Conservation (phyloP, 2,797 vertebrate species). For the Aeoliscus strigatus region DNA sequence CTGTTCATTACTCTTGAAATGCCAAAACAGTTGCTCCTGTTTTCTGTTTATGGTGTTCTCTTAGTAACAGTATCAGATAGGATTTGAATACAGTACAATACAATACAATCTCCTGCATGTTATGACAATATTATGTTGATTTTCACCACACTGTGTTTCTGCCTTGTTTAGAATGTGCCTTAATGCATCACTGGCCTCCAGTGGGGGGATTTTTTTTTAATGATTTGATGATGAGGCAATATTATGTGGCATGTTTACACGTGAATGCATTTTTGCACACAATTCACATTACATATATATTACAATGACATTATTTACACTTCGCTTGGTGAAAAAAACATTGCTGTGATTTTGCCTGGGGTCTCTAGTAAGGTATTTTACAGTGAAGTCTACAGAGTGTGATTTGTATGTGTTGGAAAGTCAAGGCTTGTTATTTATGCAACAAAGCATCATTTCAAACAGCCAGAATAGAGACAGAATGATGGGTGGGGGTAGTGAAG, state of each 20-base stretch:
- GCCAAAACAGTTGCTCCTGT: no score
- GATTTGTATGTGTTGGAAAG: not conserved
- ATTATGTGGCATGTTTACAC: slow-evolving; percentile 11
- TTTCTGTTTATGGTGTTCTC: no score
- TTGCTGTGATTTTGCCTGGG: no score
- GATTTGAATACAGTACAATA: no score
- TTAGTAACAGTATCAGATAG: no score
- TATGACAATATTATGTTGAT: slow-evolving; percentile 12
- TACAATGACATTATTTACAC: no score
- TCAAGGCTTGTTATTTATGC: not conserved
- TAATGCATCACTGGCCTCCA: slow-evolving; percentile 16
- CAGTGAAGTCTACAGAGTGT: no score
- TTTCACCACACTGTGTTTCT: slow-evolving; percentile 21
- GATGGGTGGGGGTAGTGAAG: slow-evolving; percentile 12
- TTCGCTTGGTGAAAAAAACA: no score
- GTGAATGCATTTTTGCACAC: slow-evolving; percentile 23
- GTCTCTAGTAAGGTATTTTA: no score
- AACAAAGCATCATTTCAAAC: slow-evolving; percentile 14
- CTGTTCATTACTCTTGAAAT: no score
- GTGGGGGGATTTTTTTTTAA: slow-evolving; percentile 21
- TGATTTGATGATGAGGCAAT: slow-evolving; percentile 29
- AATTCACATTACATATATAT: no score
- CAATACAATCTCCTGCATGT: slow-evolving; percentile 2
- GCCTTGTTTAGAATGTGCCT: slow-evolving; percentile 16
- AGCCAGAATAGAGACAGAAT: slow-evolving; percentile 12